Evolutionary conservation across 1,140 invertebrate species (phyloP).

Genomic region (Pogonus chalceus): DNA sequence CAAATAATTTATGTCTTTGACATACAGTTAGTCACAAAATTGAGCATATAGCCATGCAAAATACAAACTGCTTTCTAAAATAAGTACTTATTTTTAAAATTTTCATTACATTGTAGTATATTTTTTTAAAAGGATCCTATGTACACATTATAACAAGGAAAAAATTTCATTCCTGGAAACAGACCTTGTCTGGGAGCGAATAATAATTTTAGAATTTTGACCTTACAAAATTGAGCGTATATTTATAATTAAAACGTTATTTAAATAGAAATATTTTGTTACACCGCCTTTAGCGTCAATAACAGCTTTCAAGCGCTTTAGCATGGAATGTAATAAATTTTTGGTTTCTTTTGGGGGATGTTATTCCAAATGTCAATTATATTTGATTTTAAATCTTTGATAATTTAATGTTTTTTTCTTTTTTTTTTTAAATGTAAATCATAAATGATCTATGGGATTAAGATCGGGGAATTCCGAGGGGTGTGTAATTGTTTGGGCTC

Average conservation of each 20-base stretch:
- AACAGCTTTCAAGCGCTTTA: conserved; percentile 14
- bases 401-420: conserved; percentile 10
- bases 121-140: too few relatives aligned
- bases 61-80: too few relatives aligned
- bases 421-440: conserved; percentile 18
- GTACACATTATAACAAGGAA: too few relatives aligned
- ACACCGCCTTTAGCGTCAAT: conserved; percentile 17
- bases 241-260: not conserved
- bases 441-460: conserved; percentile 24
- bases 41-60: too few relatives aligned
- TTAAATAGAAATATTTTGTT: conserved; percentile 14
- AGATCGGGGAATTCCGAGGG: conserved; percentile 14
- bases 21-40: too few relatives aligned
- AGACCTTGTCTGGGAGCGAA: too few relatives aligned
- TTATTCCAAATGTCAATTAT: conserved; percentile 13
- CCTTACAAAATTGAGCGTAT: not conserved
- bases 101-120: too few relatives aligned
- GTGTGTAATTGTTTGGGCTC: conserved; percentile 10
- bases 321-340: conserved; percentile 19
- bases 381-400: conserved; percentile 7
- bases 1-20: too few relatives aligned
- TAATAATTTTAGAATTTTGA: too few relatives aligned
- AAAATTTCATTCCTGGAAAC: too few relatives aligned
- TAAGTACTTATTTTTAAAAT: too few relatives aligned
- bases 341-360: conserved; percentile 8